A percentile compares a stretch with the other conserved stretches of the same genome.
Conservation (phyloP, 2,888 invertebrate genomes). For the Drosophila fulvimacula region DNA sequence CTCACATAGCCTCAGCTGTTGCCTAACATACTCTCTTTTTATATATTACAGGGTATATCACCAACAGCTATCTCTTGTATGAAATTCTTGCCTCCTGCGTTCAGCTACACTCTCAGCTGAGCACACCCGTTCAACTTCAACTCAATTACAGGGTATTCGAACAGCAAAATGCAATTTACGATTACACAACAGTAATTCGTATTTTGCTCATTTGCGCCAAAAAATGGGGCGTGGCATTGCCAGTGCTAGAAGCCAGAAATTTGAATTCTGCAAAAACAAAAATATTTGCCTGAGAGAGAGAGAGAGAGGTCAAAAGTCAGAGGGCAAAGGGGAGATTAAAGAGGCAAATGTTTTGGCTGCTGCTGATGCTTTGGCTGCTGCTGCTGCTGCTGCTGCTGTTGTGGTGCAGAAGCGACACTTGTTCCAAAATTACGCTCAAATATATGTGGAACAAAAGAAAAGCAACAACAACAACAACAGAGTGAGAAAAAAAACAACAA, state of each 20-base stretch:
- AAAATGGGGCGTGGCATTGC: neutral
- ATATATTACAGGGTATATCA: neutral
- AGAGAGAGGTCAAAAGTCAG: constrained; percentile 47
- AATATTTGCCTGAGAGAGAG: constrained; percentile 25
- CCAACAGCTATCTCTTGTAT: neutral
- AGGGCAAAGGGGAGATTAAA: constrained; percentile 17
- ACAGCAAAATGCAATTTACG: constrained; percentile 35
- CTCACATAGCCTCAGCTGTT: too few relatives aligned
- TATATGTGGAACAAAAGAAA: constrained; percentile 25
- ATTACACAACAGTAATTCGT: constrained; percentile 51
- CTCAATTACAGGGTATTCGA: constrained; percentile 16
- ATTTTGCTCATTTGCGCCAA: constrained; percentile 43
- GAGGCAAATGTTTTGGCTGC: constrained; percentile 36
- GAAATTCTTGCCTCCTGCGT: neutral
- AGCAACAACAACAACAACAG: constrained; percentile 7
- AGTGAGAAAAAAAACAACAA: constrained; percentile 41
- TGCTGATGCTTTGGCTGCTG: constrained; percentile 5
- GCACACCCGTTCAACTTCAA: neutral
- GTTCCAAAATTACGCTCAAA: constrained; percentile 72
- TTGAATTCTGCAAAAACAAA: constrained; percentile 11
- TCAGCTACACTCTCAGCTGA: neutral
- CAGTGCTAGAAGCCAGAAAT: constrained; percentile 8
- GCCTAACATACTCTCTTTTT: neutral
- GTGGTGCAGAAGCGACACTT: constrained; percentile 58
- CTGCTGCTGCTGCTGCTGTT: constrained; percentile 8